Base-by-base conservation (phyloP, 2,797 vertebrate species). In the Molothrus ater region DNA sequence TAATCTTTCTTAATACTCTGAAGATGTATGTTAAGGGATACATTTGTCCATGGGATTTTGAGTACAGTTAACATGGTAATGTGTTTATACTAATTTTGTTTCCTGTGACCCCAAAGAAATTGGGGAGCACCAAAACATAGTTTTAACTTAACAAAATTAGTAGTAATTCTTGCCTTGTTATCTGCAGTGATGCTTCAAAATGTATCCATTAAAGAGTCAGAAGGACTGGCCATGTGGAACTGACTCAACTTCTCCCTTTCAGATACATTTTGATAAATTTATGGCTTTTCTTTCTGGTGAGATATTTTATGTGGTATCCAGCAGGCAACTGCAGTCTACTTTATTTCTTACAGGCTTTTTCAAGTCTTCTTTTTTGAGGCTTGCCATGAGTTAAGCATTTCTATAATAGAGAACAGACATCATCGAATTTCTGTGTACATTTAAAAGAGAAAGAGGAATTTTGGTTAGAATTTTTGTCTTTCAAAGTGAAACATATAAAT, bases 401-500 rank as follows among this genome's bases (percentile, higher is more conserved):
- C 95, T 98, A 92, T 98, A 98, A 99, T 97, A 97, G 98, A 98
- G 98, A 98, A 98, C 99, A 99, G 98, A 99, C 98, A 97, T 99
- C 99, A 99, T 99, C 95, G 98, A 99, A 99, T 99, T 99, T 99
- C 98, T 99, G 99, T 99, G 99, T 99, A 99, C 96, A 96, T 96
- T 92, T 69, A 43, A 90, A 88, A 92, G 66, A 86, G 96, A 96
- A 97, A 96, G 54, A 82, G 64, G 57, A 50, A 95, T 72, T 93
- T 95, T 94, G 71, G 36, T 96, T 92, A 97, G 86, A 95, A 68
- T 74, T 76, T 96, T 92, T 92, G 72, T 96, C 89, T 68, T 94
- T 90, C 88, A 89, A 94, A 92, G 31, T 64, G 64, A 94, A 93
- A 94, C 82, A 92, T 88, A 92, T 86, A 94, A 96, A 94, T 82